A percentile compares a stretch with the other conserved stretches of the same genome.
Conservation (phyloP, 1,140 invertebrate genomes). For the Euglossa dilemma region DNA sequence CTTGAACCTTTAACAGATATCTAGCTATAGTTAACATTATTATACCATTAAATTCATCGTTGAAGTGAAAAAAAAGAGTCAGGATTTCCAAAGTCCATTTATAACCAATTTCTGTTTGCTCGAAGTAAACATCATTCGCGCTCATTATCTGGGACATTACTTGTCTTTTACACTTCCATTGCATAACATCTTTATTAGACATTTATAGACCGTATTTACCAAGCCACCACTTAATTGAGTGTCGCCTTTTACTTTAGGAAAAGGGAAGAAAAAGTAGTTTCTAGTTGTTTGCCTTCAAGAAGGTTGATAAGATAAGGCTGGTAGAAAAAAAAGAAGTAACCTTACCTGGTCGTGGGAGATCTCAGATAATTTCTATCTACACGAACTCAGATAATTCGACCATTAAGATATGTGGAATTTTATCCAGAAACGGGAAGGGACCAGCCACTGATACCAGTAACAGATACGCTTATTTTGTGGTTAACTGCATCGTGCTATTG, state of each 20-base stretch:
- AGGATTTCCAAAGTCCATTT: too few relatives aligned
- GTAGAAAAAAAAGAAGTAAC: not conserved
- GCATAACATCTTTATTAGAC: not conserved
- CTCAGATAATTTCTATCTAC: constrained; percentile 2
- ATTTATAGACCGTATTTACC: not conserved
- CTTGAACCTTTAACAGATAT: too few relatives aligned
- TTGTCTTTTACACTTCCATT: not conserved
- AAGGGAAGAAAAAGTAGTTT: not conserved
- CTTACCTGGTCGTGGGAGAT: constrained; percentile 6
- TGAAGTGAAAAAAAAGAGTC: too few relatives aligned
- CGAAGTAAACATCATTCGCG: not conserved
- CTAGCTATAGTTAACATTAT: too few relatives aligned
- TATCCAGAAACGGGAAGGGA: not conserved
- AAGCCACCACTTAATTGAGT: not conserved
- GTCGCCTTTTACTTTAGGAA: not conserved
- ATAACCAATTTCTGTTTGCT: too few relatives aligned
- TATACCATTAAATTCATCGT: too few relatives aligned
- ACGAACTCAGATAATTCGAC: not conserved
- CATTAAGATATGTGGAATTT: not conserved
- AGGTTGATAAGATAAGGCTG: constrained; percentile 17
- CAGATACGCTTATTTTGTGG: not conserved
- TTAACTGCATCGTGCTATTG: not conserved
- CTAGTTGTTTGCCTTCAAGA: too few relatives aligned
- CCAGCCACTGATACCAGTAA: not conserved
- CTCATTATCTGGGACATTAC: not conserved